These are phyloP conservation scores for Heliocidaris tuberculata DNA, from an alignment of 35 echinoderm and acorn worm species.

Conservation along the genomic window DNA sequence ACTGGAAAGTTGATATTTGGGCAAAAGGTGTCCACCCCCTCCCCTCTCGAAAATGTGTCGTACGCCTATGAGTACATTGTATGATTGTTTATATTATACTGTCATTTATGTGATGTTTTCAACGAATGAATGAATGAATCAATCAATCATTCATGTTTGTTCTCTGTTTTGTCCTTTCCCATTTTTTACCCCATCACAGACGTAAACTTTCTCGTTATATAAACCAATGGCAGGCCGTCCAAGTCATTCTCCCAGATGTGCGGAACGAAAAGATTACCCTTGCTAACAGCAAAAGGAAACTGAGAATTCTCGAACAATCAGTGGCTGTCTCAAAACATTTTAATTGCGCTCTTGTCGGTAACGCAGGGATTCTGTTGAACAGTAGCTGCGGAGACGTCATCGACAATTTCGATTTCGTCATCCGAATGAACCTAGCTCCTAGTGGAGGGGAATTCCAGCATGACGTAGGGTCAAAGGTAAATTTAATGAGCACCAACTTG, in stretches of 20 bases:
- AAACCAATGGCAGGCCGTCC: background rate
- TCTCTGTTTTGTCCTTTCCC: background rate
- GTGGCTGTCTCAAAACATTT: background rate
- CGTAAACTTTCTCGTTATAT: background rate
- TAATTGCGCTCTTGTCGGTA: slow-evolving; percentile 69
- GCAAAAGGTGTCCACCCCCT: too few relatives aligned
- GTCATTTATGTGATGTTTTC: too few relatives aligned
- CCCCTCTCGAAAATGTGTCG: too few relatives aligned
- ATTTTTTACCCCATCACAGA: background rate
- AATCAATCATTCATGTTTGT: too few relatives aligned
- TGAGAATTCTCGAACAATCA: background rate
- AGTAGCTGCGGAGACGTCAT: slow-evolving; percentile 66
- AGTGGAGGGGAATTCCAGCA: background rate
- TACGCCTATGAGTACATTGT: too few relatives aligned
- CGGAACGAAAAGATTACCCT: background rate
- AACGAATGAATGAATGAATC: too few relatives aligned
- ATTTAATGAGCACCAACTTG: slow-evolving; percentile 57
- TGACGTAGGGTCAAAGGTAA: slow-evolving; percentile 55
- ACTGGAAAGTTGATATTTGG: too few relatives aligned
- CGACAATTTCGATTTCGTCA: slow-evolving; percentile 62
- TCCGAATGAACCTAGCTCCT: slow-evolving; percentile 70
- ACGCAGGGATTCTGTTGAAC: slow-evolving; percentile 57
- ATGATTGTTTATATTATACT: too few relatives aligned
- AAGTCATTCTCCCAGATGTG: background rate
- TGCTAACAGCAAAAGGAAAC: background rate